Evolutionary conservation across 2,888 invertebrate species (phyloP).

Genomic region (Thecophora atra): DNA sequence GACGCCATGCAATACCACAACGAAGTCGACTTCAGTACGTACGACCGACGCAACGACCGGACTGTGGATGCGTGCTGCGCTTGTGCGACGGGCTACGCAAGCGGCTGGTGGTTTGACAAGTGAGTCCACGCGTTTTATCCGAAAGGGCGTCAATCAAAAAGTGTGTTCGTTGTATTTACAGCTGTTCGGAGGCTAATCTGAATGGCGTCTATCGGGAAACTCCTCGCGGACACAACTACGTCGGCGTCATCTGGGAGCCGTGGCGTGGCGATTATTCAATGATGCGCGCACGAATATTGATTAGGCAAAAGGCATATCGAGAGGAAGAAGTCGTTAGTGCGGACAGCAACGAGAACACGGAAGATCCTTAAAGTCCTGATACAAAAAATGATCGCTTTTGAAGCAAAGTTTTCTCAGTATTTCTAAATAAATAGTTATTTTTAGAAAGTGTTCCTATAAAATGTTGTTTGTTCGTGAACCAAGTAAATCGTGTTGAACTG

Average conservation of each 20-base stretch:
- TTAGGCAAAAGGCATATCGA: slow-evolving; percentile 51
- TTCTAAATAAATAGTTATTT: too few relatives aligned
- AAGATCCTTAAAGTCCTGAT: slow-evolving; percentile 43
- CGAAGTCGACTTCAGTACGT: slow-evolving; percentile 65
- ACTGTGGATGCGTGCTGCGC: slow-evolving; percentile 68
- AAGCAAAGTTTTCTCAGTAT: too few relatives aligned
- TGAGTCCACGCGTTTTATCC: slow-evolving; percentile 54
- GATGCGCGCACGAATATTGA: slow-evolving; percentile 67
- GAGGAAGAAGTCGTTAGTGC: not conserved
- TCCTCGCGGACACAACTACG: slow-evolving; percentile 66
- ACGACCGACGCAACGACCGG: slow-evolving; percentile 67
- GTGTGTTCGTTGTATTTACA: too few relatives aligned
- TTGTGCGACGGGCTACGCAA: slow-evolving; percentile 69
- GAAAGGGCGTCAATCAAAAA: too few relatives aligned
- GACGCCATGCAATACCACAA: slow-evolving; percentile 70
- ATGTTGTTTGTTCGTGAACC: too few relatives aligned
- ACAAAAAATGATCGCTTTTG: too few relatives aligned
- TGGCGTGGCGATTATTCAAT: slow-evolving; percentile 71
- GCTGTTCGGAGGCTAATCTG: slow-evolving; percentile 70
- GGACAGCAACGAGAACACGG: slow-evolving; percentile 17
- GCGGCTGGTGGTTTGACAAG: slow-evolving; percentile 73
- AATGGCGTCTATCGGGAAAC: slow-evolving; percentile 68
- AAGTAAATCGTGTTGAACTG: not conserved
- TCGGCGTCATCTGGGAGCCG: slow-evolving; percentile 71
- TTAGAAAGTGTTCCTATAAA: too few relatives aligned